Evolutionary conservation across 2,797 vertebrate genomes (phyloP).

Genomic region (Myotis daubentonii): DNA sequence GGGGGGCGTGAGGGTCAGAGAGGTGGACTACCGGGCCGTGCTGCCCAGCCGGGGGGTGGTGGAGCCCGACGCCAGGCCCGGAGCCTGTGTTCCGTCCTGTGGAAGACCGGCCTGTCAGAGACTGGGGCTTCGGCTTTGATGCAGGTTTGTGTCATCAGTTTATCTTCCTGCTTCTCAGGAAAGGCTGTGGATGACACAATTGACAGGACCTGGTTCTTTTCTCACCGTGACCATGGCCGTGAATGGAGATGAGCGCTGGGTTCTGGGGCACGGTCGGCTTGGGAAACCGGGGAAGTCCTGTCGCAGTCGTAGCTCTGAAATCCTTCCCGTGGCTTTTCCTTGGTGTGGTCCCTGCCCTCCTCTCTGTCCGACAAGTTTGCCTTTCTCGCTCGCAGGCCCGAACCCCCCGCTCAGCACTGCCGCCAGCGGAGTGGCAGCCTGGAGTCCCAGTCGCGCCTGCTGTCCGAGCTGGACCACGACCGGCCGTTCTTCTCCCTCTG

Average conservation of each 20-base stretch:
- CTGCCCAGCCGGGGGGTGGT: not conserved
- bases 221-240: not conserved
- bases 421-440: slow-evolving; percentile 95
- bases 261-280: not conserved
- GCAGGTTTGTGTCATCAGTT: not conserved
- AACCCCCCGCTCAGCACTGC: slow-evolving; percentile 88
- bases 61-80: not conserved
- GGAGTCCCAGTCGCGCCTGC: slow-evolving; percentile 93
- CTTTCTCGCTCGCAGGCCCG: slow-evolving; percentile 85
- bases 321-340: accelerated
- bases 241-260: accelerated
- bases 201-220: not conserved
- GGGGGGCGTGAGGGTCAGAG: not conserved
- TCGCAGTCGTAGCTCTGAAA: not conserved
- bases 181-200: not conserved
- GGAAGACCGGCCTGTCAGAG: not conserved
- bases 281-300: not conserved
- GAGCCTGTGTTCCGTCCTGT: not conserved
- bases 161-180: not conserved
- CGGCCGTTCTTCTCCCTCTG: slow-evolving; percentile 86
- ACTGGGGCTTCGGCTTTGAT: not conserved
- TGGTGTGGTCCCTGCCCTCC: not conserved
- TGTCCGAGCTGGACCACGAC: slow-evolving; percentile 85
- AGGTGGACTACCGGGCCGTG: not conserved
- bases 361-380: not conserved